Evolutionary conservation across 2,888 invertebrate genomes (phyloP).

Genomic region (Laothoe populi): DNA sequence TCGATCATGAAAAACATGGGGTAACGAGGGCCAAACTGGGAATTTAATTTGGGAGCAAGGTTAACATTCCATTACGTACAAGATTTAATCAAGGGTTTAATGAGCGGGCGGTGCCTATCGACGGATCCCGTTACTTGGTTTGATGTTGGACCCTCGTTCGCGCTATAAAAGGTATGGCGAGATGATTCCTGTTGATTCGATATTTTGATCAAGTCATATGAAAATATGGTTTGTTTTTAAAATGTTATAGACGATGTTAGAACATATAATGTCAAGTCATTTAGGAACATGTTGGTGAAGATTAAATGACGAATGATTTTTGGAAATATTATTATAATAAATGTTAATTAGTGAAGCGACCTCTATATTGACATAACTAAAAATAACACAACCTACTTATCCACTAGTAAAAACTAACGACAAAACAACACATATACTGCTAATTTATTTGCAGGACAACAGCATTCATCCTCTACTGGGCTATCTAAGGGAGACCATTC

Average conservation of each 20-base stretch:
- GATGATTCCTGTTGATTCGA: constrained; percentile 15
- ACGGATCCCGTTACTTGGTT: constrained; percentile 24
- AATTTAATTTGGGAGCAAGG: constrained; percentile 32
- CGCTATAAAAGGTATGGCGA: constrained; percentile 23
- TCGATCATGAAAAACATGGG: constrained; percentile 28
- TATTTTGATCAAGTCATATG: background rate
- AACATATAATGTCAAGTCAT: no score
- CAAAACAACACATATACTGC: no score
- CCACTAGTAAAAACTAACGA: no score
- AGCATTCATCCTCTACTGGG: no score
- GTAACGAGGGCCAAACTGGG: constrained; percentile 27
- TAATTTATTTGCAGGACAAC: no score
- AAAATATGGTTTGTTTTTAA: background rate
- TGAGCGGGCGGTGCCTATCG: constrained; percentile 26
- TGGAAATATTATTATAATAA: no score
- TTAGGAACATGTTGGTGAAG: no score
- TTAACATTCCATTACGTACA: constrained; percentile 30
- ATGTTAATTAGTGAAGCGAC: no score
- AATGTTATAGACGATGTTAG: background rate
- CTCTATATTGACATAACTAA: no score
- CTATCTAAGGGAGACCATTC: no score
- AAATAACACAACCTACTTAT: no score
- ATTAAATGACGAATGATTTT: no score
- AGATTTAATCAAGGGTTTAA: constrained; percentile 33
- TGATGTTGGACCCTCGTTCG: constrained; percentile 16